Percentiles rank a stretch among this genome's conserved stretches.
Conservation (phyloP, 2,113 vertebrate species). For the Excalfactoria chinensis region DNA sequence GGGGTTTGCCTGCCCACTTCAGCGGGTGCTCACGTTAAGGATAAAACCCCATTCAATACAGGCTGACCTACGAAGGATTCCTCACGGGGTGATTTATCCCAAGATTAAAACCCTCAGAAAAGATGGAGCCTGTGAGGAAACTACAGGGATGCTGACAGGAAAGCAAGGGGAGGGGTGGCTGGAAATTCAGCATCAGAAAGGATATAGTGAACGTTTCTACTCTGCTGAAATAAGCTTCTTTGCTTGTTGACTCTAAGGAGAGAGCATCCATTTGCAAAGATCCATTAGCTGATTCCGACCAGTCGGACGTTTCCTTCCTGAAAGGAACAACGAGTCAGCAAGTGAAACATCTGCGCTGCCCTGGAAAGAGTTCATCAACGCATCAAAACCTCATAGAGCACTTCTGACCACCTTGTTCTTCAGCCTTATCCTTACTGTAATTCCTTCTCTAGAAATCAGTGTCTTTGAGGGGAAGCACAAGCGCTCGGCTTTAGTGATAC, state of each 20-base stretch:
- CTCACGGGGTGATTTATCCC: background rate
- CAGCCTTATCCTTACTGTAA: background rate
- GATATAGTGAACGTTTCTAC: conserved; percentile 97
- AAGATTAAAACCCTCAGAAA: rapidly evolving
- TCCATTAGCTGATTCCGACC: conserved; percentile 52
- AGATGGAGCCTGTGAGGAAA: background rate
- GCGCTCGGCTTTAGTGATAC: background rate
- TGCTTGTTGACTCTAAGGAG: conserved; percentile 87
- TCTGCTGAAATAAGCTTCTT: conserved; percentile 90
- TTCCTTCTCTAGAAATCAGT: background rate
- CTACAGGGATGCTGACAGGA: rapidly evolving
- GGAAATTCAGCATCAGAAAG: conserved; percentile 71
- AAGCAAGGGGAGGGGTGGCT: background rate
- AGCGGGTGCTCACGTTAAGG: conserved; percentile 88
- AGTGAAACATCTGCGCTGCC: rapidly evolving
- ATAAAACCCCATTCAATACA: background rate
- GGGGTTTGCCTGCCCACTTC: conserved; percentile 93
- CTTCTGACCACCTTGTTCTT: rapidly evolving
- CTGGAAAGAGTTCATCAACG: background rate
- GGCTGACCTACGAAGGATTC: background rate
- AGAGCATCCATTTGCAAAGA: conserved; percentile 46
- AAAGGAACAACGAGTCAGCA: background rate
- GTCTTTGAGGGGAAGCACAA: too few species aligned
- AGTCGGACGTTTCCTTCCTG: conserved; percentile 60
- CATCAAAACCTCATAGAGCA: background rate